Evolutionary conservation across 2,797 vertebrate species (phyloP), one percentile per base, ranked within the genome.

Genomic region (Aulostomus chinensis): DNA sequence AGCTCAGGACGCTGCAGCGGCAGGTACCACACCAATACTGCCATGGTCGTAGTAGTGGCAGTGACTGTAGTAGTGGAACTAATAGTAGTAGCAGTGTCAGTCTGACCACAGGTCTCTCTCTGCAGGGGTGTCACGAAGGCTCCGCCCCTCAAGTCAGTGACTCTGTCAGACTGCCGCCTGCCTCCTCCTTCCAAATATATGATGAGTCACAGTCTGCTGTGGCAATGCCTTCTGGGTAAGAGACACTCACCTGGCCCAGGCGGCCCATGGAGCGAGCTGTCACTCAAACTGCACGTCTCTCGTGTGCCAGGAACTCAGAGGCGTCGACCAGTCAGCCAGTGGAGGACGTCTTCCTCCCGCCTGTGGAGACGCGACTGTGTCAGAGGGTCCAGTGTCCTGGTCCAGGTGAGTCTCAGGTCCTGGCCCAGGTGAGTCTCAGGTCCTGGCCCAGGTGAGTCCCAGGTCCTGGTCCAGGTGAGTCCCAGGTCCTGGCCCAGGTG

Each of bases 221-320:
- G 22, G 18, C 38, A 37, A 6, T 3, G 46, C 51, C 54, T 46
- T 10, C 50, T 70, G 57, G 73, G 85, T 86, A 76, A 61, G 28
- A 4, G 39, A 11, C n/a, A n/a, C n/a, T 1, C 9, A 1, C 3
- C 18, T 3, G 8, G n/a, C n/a, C n/a, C n/a, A n/a, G n/a, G n/a
- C n/a, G n/a, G n/a, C n/a, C n/a, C n/a, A n/a, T n/a, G n/a, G n/a
- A n/a, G n/a, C n/a, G n/a, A 5, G 28, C 20, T 8, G 24, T 1
- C 9, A 9, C n/a, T 12, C 9, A 17, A 17, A 24, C 9, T 16
- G 9, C 11, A 1, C 9, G 9, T 28, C 4, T 43, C 0, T 46
- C 4, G 3, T 25, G 10, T 15, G 18, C 20, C 58, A 70, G 49
- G 21, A 33, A 3, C 2, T 9, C 21, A 4, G 32, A 11, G 4